phyloP scores from a whole-genome alignment of 1,140 invertebrate genomes.

The Gryllus bimaculatus region DNA sequence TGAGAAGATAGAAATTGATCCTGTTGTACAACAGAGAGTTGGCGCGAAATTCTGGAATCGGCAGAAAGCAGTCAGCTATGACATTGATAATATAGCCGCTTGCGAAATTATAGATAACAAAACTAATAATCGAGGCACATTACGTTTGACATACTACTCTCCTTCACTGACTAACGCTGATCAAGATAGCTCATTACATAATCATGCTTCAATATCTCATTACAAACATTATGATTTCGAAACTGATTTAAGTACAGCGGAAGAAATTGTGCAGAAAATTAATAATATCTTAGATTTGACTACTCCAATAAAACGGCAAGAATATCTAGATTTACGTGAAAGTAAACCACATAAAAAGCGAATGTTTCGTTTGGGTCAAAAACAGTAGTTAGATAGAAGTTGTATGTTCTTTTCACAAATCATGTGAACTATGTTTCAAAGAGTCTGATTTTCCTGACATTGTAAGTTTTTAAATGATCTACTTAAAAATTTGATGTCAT shows the following conservation, averaged over 20 bases:
- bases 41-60: constrained; percentile 57
- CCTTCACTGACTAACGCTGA: neutral
- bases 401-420: neutral
- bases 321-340: constrained; percentile 55
- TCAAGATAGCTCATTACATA: constrained; percentile 2
- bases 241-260: constrained; percentile 58
- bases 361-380: constrained; percentile 38
- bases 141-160: constrained; percentile 47
- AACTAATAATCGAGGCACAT: constrained; percentile 45
- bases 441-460: too few relatives aligned
- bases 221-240: constrained; percentile 86
- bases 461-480: too few relatives aligned
- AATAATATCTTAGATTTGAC: constrained; percentile 77
- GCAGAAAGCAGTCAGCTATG: constrained; percentile 61
- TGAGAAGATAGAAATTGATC: constrained; percentile 86
- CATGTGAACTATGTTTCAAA: too few relatives aligned
- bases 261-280: constrained; percentile 78
- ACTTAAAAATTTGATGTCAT: too few relatives aligned
- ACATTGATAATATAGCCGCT: constrained; percentile 75
- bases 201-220: constrained; percentile 37
- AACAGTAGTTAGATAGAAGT: neutral
- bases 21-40: constrained; percentile 54
- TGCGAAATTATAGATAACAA: constrained; percentile 69
- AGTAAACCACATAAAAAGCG: constrained; percentile 48
- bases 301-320: constrained; percentile 64